Evolutionary conservation across 1,140 invertebrate species (phyloP), one percentile per base, ranked within the genome.

Genomic region (Drosophila nigromelanica): DNA sequence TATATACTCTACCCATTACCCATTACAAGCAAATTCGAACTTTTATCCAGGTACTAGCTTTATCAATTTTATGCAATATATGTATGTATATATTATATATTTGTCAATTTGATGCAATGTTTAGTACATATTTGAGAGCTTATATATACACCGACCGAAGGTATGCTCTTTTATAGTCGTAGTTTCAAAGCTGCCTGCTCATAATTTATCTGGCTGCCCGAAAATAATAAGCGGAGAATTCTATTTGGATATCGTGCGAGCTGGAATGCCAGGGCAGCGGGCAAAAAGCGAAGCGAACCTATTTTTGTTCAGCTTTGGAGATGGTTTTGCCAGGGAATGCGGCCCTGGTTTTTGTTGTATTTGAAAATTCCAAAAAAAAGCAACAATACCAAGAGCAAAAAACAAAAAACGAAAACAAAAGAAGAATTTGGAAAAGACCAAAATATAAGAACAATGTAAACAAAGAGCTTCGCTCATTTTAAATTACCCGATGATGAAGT

Each of bases 401-500:
- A 27, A 27, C n/a, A 27, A 35, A 45, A 62, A 73, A 52, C 10
- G 73, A 47, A 51, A 68, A 76, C 47, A 73, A 73, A 72, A 61
- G 59, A 77, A 68, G 18, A 51, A 43, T 39, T 43, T 45, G 40
- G 58, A 54, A 60, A 81, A 73, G 61, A 52, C 50, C 47, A 69
- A 69, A 64, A 35, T 71, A 82, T 82, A 87, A 80, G 78, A 87
- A 87, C 82, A 87, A 87, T 87, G 82, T 87, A 87, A 87, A 87
- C 83, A 87, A 83, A 83, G 69, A 56, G 79, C 58, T 87, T 66
- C 51, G 64, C 59, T 69, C 67, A 87, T 87, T 89, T 75, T 79
- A 87, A 87, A 83, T 87, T 87, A 89, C 83, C 76, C 83, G 79
- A 89, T 89, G 83, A 82, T 87, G 83, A 87, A 87, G 83, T 87